These are phyloP conservation scores for Drepana falcataria DNA, from an alignment of 2,888 invertebrate species.

Conservation along the genomic window DNA sequence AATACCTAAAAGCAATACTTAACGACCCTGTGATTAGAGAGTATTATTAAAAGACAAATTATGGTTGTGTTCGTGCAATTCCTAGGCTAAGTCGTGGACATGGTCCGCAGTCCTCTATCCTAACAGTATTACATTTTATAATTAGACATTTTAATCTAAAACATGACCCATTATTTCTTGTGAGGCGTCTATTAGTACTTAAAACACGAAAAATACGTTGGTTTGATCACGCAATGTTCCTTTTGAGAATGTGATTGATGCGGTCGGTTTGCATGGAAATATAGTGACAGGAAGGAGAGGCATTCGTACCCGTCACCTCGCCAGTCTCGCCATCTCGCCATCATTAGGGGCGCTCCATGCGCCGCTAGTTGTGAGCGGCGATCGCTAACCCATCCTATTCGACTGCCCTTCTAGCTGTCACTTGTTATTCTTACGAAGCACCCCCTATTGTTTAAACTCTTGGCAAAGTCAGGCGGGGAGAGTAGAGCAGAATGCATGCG, in stretches of 20 bases:
- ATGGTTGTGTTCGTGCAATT: constrained; percentile 78
- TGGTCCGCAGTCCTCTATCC: constrained; percentile 34
- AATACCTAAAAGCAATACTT: constrained; percentile 57
- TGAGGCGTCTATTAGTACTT: neutral
- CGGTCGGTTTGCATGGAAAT: neutral
- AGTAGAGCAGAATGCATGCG: constrained; percentile 68
- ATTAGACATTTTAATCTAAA: constrained; percentile 7
- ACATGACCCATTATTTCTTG: neutral
- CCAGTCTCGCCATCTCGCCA: too few species aligned
- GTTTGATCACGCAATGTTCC: neutral
- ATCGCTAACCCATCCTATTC: too few species aligned
- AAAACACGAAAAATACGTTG: neutral
- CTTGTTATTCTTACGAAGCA: constrained; percentile 23
- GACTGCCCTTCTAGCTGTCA: neutral
- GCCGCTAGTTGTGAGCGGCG: too few species aligned
- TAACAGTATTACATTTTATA: constrained; percentile 16
- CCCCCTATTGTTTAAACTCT: constrained; percentile 19
- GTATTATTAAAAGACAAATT: constrained; percentile 68
- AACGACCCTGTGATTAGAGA: constrained; percentile 62
- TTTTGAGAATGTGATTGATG: constrained; percentile 5
- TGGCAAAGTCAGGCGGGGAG: constrained; percentile 48
- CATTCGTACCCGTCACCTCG: too few species aligned
- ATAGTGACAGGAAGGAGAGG: too few species aligned
- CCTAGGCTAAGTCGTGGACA: constrained; percentile 57
- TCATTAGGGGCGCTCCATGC: too few species aligned